These are phyloP conservation scores for Microtus ochrogaster DNA, from an alignment of 2,113 vertebrate species.

Conservation along the genomic window DNA sequence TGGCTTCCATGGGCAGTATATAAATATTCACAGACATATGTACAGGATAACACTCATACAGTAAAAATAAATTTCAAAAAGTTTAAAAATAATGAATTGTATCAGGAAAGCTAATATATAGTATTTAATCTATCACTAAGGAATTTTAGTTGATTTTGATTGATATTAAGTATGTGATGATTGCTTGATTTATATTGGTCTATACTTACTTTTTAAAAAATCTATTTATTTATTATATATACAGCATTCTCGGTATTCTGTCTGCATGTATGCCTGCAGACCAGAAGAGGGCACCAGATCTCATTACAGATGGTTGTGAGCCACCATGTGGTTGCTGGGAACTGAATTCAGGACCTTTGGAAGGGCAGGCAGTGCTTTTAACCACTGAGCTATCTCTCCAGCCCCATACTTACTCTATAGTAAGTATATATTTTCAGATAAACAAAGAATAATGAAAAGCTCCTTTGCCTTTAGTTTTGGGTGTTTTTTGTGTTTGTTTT, in stretches of 20 bases:
- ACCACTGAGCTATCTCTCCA: too few species aligned
- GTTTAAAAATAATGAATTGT: neutral
- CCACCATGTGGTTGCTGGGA: too few species aligned
- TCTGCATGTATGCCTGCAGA: too few species aligned
- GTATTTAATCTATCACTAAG: neutral
- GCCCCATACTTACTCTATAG: neutral
- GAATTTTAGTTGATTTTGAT: constrained; percentile 11
- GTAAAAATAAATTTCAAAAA: neutral
- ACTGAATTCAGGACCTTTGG: too few species aligned
- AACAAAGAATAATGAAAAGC: constrained; percentile 17
- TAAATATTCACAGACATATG: neutral
- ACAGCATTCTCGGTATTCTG: too few species aligned
- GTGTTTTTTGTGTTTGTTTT: neutral
- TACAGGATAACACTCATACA: neutral
- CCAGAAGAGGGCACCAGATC: too few species aligned
- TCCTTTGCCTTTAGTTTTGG: constrained; percentile 12
- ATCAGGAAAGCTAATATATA: neutral
- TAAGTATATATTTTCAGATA: neutral
- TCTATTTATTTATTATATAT: too few species aligned
- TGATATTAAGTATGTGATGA: neutral
- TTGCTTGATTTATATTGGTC: neutral
- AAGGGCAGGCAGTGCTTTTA: too few species aligned
- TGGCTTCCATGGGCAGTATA: neutral
- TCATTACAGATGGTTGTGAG: too few species aligned
- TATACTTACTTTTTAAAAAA: neutral